Evolutionary conservation across 2,113 vertebrate species (phyloP).

Genomic region (Datnioides undecimradiatus): DNA sequence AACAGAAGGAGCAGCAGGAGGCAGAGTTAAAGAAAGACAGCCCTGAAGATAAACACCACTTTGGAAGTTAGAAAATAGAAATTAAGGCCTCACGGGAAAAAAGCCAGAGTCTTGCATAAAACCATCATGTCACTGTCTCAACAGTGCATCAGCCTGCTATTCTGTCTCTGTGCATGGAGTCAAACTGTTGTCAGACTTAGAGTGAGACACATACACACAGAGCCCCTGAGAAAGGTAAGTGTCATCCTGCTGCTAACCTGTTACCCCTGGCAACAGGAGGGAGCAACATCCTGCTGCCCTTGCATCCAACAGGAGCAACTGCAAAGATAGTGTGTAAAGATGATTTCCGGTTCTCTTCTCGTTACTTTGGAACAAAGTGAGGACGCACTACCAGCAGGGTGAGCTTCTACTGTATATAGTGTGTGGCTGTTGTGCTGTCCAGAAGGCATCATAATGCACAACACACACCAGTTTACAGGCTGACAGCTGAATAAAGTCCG

Average conservation of each 20-base stretch:
- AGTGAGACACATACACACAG: background rate
- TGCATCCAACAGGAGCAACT: constrained; percentile 7
- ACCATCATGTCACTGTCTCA: constrained; percentile 16
- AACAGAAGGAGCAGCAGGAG: constrained; percentile 40
- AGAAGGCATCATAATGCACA: constrained; percentile 6
- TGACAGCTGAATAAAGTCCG: background rate
- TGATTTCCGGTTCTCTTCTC: background rate
- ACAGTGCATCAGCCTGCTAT: background rate
- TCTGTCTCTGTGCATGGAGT: constrained; percentile 23
- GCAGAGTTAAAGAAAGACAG: constrained; percentile 23
- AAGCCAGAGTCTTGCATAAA: constrained; percentile 54
- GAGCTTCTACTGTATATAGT: background rate
- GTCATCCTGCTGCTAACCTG: constrained; percentile 32
- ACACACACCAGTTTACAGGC: constrained; percentile 6
- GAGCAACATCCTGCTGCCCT: constrained; percentile 22
- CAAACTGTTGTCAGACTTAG: background rate
- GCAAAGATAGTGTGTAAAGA: background rate
- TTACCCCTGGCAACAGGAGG: background rate
- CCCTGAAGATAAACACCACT: constrained; percentile 58
- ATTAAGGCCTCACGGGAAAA: constrained; percentile 63
- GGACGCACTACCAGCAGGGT: background rate
- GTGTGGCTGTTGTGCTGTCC: background rate
- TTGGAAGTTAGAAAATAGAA: constrained; percentile 59
- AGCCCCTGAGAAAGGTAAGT: constrained; percentile 53
- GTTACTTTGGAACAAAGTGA: background rate